Conservation (phyloP, 1,140 invertebrate species). For the Dendrolimus punctatus region DNA sequence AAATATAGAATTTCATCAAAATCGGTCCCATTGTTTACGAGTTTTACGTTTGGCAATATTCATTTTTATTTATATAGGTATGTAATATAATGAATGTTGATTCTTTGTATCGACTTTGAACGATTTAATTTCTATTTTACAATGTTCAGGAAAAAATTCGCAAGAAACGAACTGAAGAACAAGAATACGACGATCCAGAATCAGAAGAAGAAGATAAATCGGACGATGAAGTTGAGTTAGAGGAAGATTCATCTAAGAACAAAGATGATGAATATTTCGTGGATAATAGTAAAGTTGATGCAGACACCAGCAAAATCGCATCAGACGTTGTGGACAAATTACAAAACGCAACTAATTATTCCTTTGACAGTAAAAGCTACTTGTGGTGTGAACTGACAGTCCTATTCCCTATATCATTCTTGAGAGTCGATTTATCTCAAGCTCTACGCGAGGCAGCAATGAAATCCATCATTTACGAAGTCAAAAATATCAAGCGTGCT, state of each 20-base stretch:
- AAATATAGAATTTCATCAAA: no score
- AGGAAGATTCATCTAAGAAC: constrained; percentile 36
- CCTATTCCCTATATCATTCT: constrained; percentile 77
- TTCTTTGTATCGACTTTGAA: no score
- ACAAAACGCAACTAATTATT: constrained; percentile 76
- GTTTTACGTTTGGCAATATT: no score
- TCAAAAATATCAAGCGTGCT: constrained; percentile 86
- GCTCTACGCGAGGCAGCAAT: constrained; percentile 83
- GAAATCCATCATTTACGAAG: constrained; percentile 85
- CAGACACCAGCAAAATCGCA: constrained; percentile 41
- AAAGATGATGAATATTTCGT: constrained; percentile 50
- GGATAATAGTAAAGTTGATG: constrained; percentile 40
- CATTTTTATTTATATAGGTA: no score
- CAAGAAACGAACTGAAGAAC: constrained; percentile 62
- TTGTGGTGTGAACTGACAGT: constrained; percentile 71
- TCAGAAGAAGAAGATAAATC: constrained; percentile 69
- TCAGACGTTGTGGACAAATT: constrained; percentile 55
- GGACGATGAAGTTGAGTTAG: constrained; percentile 49
- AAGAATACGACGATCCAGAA: constrained; percentile 72
- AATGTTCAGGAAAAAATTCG: constrained; percentile 61
- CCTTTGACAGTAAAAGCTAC: constrained; percentile 80
- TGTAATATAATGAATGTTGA: no score
- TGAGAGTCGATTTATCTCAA: constrained; percentile 83
- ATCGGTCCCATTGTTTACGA: no score
- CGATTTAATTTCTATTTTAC: not conserved